Conservation (phyloP, 2,797 vertebrate species). For the Chaetophractus vellerosus region DNA sequence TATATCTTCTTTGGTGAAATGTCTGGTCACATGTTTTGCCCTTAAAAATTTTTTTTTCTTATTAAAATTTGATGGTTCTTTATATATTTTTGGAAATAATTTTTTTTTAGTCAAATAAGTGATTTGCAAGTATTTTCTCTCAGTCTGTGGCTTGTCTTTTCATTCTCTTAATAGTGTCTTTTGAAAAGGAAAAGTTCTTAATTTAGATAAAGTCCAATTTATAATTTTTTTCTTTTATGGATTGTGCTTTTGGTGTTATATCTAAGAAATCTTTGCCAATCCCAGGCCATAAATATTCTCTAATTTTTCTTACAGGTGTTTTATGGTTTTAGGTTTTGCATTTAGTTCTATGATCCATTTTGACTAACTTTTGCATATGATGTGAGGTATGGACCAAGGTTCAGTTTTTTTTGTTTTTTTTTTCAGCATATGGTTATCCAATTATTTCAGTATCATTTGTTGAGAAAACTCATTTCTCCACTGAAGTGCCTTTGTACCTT, state of each 20-base stretch:
- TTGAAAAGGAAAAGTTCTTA: not conserved
- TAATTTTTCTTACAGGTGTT: not conserved
- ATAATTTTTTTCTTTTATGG: no score
- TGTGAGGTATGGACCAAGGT: not conserved
- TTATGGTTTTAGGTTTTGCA: not conserved
- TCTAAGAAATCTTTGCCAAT: not conserved
- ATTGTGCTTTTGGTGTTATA: no score
- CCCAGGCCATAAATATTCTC: not conserved
- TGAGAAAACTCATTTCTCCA: not conserved
- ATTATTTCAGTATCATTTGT: no score
- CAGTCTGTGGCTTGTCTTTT: not conserved
- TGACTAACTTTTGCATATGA: not conserved
- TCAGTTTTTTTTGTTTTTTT: not conserved
- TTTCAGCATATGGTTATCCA: not conserved
- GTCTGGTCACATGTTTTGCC: not conserved
- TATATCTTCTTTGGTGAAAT: not conserved
- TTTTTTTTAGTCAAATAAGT: not conserved
- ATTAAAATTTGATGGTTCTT: not conserved
- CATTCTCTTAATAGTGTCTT: not conserved
- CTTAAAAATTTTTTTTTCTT: not conserved
- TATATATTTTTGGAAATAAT: not conserved
- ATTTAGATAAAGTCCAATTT: not conserved
- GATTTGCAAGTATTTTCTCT: not conserved
- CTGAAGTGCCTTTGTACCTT: not conserved
- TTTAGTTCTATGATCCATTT: not conserved